Evolutionary conservation across 2,797 vertebrate species (phyloP).

Genomic region (Poliocrania exsul): DNA sequence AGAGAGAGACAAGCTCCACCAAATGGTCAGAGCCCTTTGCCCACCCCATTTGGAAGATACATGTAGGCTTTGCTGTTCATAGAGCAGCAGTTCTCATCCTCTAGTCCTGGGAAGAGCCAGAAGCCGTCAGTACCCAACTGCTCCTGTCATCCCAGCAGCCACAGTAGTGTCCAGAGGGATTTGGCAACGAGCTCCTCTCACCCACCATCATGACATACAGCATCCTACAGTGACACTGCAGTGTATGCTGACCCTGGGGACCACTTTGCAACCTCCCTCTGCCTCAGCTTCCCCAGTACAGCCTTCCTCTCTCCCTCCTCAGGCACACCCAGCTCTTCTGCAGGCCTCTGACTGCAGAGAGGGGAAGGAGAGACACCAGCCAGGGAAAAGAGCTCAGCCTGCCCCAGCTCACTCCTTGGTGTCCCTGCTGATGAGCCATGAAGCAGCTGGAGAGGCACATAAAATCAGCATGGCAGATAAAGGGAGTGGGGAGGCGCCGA

Average conservation of each 20-base stretch:
- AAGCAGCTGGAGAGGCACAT: not conserved
- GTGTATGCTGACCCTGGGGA: not conserved
- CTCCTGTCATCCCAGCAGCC: not conserved
- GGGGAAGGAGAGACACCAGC: not conserved
- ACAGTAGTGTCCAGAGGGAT: not conserved
- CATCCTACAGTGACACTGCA: not conserved
- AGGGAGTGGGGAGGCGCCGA: fast-evolving
- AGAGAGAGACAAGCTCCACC: not conserved
- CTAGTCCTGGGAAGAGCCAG: not conserved
- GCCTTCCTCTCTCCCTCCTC: not conserved
- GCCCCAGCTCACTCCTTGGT: not conserved
- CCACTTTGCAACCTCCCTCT: not conserved
- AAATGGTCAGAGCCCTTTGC: not conserved
- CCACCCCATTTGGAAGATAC: not conserved
- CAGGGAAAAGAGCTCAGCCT: not conserved
- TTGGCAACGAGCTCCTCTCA: fast-evolving
- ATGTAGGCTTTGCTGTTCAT: not conserved
- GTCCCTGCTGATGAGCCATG: not conserved
- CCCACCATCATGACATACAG: too few relatives aligned
- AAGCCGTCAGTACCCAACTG: not conserved
- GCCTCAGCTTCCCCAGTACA: not conserved
- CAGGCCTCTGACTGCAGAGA: not conserved
- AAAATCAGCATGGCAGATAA: not conserved
- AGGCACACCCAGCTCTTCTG: not conserved
- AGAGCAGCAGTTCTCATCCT: not conserved